Base-by-base conservation (phyloP, 2,888 invertebrate species). In the Pedicia rivosa region DNA sequence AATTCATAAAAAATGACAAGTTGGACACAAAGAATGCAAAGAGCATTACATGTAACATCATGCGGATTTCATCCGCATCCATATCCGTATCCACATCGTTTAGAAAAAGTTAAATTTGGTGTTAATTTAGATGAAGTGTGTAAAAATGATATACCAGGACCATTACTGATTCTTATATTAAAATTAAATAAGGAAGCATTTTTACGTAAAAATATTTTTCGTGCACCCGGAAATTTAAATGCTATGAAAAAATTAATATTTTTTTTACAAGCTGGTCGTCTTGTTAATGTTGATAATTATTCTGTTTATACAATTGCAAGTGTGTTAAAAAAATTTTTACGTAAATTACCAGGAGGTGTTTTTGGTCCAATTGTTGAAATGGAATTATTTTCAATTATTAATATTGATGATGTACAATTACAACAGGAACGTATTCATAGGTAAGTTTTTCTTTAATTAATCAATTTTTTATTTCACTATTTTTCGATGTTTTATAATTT, bases 251-350 rank as follows among this genome's bases (percentile, higher is more conserved):
- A 88, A 57, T 68, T 90, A 26, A 84, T 86, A 49, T 88, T 88
- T 55, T 90, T 90, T 58, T 68, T 90, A 46, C 87, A 88, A 62
- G 79, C 83, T 41, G 90, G 90, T 27, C 72, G 88, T 36, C 66
- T 90, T 47, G 86, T 90, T 40, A 90, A 90, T 63, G 86, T 90
- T 54, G 88, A 88, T 57, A 90, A 91, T 60, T 92, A 88, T 62
- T 90, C 88, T 44, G 91, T 95, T 43, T 94, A 95, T 63, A 97
- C 97, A 17, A 91, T 97, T 53, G 95, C 97, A 40, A 94, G 94
- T 62, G 95, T 97, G 42, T 70, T 97, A 44, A 97, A 97, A 68
- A 95, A 94, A 65, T 97, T 97, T 65, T 72, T 97, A 39, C 68
- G 95, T 45, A 94, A 94, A 70, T 78, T 97, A 50, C 95, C 95